Evolutionary conservation across 2,113 vertebrate genomes (phyloP).

Genomic region (Dipodomys spectabilis): DNA sequence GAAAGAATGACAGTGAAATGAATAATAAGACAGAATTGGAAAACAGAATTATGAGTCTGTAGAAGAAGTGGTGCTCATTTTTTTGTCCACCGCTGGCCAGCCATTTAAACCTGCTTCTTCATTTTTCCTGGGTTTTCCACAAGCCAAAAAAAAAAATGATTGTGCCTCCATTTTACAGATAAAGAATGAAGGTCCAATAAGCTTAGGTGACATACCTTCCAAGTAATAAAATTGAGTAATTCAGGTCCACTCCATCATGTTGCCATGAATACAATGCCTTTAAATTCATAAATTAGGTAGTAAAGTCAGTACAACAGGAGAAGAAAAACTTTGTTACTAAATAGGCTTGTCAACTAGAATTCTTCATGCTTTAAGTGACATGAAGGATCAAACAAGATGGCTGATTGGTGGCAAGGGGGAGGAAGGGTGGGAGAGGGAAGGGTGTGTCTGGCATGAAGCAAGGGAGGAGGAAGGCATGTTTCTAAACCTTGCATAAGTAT

Average conservation of each 20-base stretch:
- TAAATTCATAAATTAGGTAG: background rate
- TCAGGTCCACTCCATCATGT: background rate
- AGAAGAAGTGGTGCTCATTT: background rate
- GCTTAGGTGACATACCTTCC: background rate
- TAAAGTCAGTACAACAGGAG: background rate
- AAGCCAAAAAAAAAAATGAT: background rate
- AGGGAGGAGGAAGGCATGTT: background rate
- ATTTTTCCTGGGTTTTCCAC: background rate
- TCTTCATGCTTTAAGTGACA: constrained; percentile 5
- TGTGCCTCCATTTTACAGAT: background rate
- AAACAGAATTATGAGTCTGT: background rate
- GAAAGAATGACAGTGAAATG: background rate
- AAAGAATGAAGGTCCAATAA: background rate
- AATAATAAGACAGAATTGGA: background rate
- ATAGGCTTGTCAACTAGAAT: background rate
- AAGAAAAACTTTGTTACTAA: background rate
- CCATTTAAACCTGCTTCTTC: background rate
- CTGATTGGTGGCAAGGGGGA: background rate
- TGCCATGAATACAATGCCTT: background rate
- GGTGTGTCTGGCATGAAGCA: background rate
- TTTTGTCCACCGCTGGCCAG: background rate
- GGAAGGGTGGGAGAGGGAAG: rapidly evolving
- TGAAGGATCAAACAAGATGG: background rate
- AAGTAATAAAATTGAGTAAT: background rate
- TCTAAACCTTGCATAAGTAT: background rate